Base-by-base conservation (phyloP, 2,888 invertebrate species). In the Hemicrepidius hirtus region DNA sequence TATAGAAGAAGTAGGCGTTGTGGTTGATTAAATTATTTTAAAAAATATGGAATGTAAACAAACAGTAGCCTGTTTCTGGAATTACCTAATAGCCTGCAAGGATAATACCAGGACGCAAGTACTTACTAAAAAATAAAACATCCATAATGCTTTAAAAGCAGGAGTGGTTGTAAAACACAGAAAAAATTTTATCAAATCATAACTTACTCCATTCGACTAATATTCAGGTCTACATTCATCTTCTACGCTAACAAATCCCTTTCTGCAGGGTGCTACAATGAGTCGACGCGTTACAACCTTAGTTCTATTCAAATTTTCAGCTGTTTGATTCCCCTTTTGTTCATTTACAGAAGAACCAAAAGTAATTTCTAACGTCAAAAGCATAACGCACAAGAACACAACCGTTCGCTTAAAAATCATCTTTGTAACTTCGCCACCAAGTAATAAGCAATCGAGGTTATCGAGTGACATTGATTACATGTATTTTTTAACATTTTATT, bases 161-260 rank as follows among this genome's bases (percentile, higher is more conserved):
- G n/a, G n/a, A n/a, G n/a, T n/a, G n/a, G n/a, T n/a, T n/a, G n/a
- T n/a, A n/a, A n/a, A n/a, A n/a, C n/a, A n/a, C n/a, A n/a, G n/a
- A n/a, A n/a, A n/a, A n/a, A n/a, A n/a, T n/a, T n/a, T n/a, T n/a
- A n/a, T n/a, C n/a, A n/a, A n/a, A n/a, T n/a, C n/a, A n/a, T n/a
- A n/a, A 46, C 46, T 46, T 46, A 46, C 46, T 3, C 24, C 2
- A 24, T 16, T 16, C 12, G 3, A 4, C 40, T 46, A 7, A 20
- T 46, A 53, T 13, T 9, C 9, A 6, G 53, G 53, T 53, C 53
- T 53, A 13, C 53, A 53, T 24, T 28, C n/a, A 9, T 24, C 28
- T 28, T 10, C 21, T 21, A 53, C 12, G 6, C 24, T 10, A 21
- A 28, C 24, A 21, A 21, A 53, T 4, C 53, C 53, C 10, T 21